These are phyloP conservation scores for Sabatieria punctata DNA, from an alignment of 2,888 invertebrate genomes.

Conservation along the genomic window DNA sequence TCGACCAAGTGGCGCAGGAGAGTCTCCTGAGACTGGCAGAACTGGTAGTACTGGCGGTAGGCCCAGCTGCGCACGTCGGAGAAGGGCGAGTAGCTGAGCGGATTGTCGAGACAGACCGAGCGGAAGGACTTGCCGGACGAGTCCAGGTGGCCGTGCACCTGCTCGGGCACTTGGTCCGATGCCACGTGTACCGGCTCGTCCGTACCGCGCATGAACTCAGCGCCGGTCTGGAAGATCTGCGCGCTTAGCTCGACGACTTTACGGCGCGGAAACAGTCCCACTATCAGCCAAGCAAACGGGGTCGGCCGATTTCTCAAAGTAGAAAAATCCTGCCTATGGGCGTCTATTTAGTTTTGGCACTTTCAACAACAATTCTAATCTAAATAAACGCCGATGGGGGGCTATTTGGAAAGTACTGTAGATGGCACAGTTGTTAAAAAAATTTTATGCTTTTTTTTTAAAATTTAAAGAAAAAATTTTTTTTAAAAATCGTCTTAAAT, in stretches of 20 bases:
- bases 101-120: too few relatives aligned
- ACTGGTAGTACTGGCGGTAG: conserved; percentile 4
- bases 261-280: conserved; percentile 32
- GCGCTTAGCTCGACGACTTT: conserved; percentile 69
- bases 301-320: too few relatives aligned
- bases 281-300: conserved; percentile 1
- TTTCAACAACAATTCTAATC: too few relatives aligned
- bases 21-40: conserved; percentile 55
- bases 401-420: too few relatives aligned
- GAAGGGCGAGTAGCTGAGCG: not conserved
- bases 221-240: conserved; percentile 46
- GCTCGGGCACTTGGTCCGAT: not conserved
- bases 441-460: too few relatives aligned
- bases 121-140: too few relatives aligned
- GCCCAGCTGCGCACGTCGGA: not conserved
- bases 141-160: not conserved
- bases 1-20: conserved; percentile 53
- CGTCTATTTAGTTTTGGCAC: too few relatives aligned
- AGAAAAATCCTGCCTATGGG: too few relatives aligned
- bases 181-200: not conserved
- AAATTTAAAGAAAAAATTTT: too few relatives aligned
- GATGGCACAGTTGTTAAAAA: too few relatives aligned
- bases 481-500: too few relatives aligned
- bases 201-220: conserved; percentile 8
- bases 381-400: too few relatives aligned